Conservation (phyloP, 2,888 invertebrate species). For the Diarsia dahlii region DNA sequence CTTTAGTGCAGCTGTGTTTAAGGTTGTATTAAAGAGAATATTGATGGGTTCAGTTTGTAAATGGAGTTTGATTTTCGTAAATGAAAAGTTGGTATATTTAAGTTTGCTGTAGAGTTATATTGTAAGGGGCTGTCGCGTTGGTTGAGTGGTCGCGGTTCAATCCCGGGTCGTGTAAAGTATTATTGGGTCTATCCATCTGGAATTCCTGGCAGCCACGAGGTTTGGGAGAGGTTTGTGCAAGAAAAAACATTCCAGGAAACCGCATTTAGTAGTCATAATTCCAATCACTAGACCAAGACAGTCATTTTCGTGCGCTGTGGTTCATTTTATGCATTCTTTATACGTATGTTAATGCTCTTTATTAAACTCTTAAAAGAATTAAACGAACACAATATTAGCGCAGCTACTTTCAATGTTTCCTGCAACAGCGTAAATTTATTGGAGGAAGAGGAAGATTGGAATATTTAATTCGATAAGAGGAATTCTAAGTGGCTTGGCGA, state of each 20-base stretch:
- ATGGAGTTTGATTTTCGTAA: background rate
- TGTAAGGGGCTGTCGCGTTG: too few relatives aligned
- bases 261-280: background rate
- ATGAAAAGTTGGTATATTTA: background rate
- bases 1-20: conserved; percentile 7
- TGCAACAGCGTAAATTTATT: conserved; percentile 56
- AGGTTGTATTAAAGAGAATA: background rate
- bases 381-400: conserved; percentile 37
- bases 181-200: too few relatives aligned
- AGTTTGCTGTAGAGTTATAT: too few relatives aligned
- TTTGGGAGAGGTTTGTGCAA: too few relatives aligned
- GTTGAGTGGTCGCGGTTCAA: too few relatives aligned
- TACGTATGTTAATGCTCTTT: background rate
- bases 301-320: too few relatives aligned
- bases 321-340: too few relatives aligned
- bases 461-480: conserved; percentile 65
- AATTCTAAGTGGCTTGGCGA: conserved; percentile 63
- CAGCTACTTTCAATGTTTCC: conserved; percentile 40
- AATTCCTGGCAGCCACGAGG: too few relatives aligned
- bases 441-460: conserved; percentile 55
- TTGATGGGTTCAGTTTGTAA: background rate
- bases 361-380: conserved; percentile 8
- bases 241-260: background rate
- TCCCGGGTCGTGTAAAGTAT: too few relatives aligned
- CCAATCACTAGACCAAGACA: too few relatives aligned